Conservation (phyloP, 2,888 invertebrate genomes). For the Dolomedes plantarius region DNA sequence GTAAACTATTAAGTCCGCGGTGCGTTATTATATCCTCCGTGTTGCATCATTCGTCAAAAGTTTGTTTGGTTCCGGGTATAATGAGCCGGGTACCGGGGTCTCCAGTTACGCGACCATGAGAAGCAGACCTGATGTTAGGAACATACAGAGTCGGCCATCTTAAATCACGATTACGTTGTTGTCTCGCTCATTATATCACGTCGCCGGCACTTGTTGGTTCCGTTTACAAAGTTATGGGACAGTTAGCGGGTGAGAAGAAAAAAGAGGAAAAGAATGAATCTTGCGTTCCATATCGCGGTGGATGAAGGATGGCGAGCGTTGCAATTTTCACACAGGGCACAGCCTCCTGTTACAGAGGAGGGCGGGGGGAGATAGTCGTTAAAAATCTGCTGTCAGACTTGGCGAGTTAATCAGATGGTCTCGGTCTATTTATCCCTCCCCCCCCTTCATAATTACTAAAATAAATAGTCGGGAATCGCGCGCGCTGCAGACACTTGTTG, state of each 20-base stretch:
- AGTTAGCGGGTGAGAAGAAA: conserved; percentile 41
- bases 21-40: conserved; percentile 60
- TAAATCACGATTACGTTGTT: conserved; percentile 68
- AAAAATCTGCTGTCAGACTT: conserved; percentile 69
- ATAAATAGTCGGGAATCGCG: conserved; percentile 62
- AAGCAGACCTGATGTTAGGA: conserved; percentile 58
- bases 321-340: conserved; percentile 54
- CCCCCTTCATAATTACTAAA: conserved; percentile 60
- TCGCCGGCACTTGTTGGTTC: conserved; percentile 69
- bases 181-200: conserved; percentile 67
- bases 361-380: conserved; percentile 42
- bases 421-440: conserved; percentile 61
- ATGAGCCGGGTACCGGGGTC: conserved; percentile 46
- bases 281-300: background rate
- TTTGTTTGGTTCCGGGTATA: conserved; percentile 66
- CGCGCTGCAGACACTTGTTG: conserved; percentile 54
- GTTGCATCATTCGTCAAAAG: conserved; percentile 71
- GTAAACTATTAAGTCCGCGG: conserved; percentile 64
- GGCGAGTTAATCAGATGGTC: conserved; percentile 68
- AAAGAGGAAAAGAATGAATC: conserved; percentile 21
- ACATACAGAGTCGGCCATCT: conserved; percentile 41
- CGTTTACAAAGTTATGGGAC: conserved; percentile 72
- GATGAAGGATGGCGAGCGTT: conserved; percentile 57
- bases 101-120: conserved; percentile 58
- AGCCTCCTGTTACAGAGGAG: background rate